Evolutionary conservation across 92 coral and sea anemone genomes (phyloP).

Genomic region (Paramuricea clavata): DNA sequence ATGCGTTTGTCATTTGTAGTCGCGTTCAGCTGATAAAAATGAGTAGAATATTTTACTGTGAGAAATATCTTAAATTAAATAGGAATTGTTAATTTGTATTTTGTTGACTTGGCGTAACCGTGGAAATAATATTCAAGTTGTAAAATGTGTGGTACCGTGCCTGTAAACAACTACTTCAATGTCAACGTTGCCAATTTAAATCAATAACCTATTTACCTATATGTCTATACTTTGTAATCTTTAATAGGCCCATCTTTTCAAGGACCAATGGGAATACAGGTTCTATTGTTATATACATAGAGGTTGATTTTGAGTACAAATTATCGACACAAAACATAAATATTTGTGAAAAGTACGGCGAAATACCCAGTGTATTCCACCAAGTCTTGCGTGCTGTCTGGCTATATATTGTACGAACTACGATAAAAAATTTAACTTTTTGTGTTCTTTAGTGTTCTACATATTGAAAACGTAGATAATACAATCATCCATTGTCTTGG

Average conservation of each 20-base stretch:
- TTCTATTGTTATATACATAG: too few species aligned
- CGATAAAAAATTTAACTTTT: neutral
- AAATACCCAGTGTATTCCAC: too few species aligned
- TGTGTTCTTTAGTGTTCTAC: neutral
- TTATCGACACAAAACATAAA: neutral
- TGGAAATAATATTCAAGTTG: neutral
- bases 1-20: too few species aligned
- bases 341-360: too few species aligned
- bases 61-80: neutral
- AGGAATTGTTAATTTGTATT: neutral
- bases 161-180: neutral
- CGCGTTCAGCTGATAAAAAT: neutral
- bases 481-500: constrained; percentile 5
- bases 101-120: neutral
- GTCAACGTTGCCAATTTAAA: neutral
- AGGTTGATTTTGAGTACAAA: too few species aligned
- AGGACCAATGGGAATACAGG: too few species aligned
- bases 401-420: too few species aligned
- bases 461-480: neutral
- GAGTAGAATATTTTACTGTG: neutral
- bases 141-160: neutral
- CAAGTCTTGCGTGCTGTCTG: too few species aligned
- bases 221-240: too few species aligned
- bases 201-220: neutral
- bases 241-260: too few species aligned